Evolutionary conservation across 2,113 vertebrate genomes (phyloP), one percentile per base, ranked within the genome.

Genomic region (Theristicus caerulescens): DNA sequence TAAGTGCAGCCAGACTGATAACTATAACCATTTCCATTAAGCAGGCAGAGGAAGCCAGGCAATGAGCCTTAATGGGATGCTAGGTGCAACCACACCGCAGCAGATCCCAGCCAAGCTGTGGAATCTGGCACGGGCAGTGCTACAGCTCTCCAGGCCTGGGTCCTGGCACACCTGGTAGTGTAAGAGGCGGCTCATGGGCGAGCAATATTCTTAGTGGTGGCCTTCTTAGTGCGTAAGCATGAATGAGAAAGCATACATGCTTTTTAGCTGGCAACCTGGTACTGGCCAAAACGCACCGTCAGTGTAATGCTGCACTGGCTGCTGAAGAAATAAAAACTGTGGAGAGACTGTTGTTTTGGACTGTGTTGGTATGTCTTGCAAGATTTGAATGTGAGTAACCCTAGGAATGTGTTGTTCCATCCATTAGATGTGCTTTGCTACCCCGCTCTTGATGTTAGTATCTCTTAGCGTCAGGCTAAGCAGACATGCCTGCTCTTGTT

Each of bases 401-500:
- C 42, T 7, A 52, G 80, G 77, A 91, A 90, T 82, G 55, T 70
- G 47, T 61, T 93, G 84, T 87, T 90, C 72, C 44, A 77, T 44
- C 77, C 88, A 67, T 80, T 34, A 94, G 89, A 70, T 70, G 59
- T 87, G 82, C 80, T 91, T 42, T 86, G 70, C 85, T 88, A 4
- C 78, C 34, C 38, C 0, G 26, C 64, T 91, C 90, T 88, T 82
- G 78, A 58, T 87, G 80, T 47, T 69, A 10, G 55, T 52, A 69
- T 94, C 88, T 95, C 91, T 36, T 20, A 29, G 61, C 11, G 5
- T 82, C 91, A 82, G 79, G 72, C 46, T 52, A 26, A 66, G 70
- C 82, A 54, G 70, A 77, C 91, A 3, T 81, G 97, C 44, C 94
- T 31, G 80, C 81, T 78, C 97, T 87, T 93, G 95, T 67, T 59